phyloP scores from a whole-genome alignment of 35 echinoderm and acorn worm species.

The Stichopus chloronotus region DNA sequence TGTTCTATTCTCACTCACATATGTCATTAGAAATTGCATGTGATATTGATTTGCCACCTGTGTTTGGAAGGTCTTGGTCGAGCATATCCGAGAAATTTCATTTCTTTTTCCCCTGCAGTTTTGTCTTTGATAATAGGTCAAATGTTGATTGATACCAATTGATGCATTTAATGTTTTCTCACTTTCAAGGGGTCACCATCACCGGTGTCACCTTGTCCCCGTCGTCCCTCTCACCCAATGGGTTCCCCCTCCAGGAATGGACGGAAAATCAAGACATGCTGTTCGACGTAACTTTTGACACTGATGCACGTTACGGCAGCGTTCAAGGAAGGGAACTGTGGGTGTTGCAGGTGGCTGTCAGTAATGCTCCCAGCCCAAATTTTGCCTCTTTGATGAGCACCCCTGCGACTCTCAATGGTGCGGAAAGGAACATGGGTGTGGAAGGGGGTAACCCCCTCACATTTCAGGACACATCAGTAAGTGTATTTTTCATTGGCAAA shows the following conservation, averaged over 20 bases:
- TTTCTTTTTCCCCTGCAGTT: too few relatives aligned
- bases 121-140: too few relatives aligned
- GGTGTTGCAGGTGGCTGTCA: neutral
- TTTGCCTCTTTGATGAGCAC: neutral
- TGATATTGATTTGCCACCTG: too few relatives aligned
- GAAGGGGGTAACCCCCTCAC: neutral
- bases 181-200: slow-evolving; percentile 15
- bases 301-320: slow-evolving; percentile 16
- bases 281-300: slow-evolving; percentile 7
- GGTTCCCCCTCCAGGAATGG: slow-evolving; percentile 9
- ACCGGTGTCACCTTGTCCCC: neutral
- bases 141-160: too few relatives aligned
- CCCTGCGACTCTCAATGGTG: neutral
- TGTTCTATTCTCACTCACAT: too few relatives aligned
- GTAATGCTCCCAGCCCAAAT: slow-evolving; percentile 3
- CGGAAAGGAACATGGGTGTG: neutral
- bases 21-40: too few relatives aligned
- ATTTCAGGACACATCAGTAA: neutral
- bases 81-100: too few relatives aligned
- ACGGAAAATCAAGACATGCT: neutral
- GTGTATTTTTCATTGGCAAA: neutral
- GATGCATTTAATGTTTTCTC: neutral
- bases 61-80: too few relatives aligned
- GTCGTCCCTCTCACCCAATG: neutral
- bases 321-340: neutral